Evolutionary conservation across 2,113 vertebrate genomes (phyloP), one percentile per base, ranked within the genome.

Genomic region (Nycticryphes semicollaris): DNA sequence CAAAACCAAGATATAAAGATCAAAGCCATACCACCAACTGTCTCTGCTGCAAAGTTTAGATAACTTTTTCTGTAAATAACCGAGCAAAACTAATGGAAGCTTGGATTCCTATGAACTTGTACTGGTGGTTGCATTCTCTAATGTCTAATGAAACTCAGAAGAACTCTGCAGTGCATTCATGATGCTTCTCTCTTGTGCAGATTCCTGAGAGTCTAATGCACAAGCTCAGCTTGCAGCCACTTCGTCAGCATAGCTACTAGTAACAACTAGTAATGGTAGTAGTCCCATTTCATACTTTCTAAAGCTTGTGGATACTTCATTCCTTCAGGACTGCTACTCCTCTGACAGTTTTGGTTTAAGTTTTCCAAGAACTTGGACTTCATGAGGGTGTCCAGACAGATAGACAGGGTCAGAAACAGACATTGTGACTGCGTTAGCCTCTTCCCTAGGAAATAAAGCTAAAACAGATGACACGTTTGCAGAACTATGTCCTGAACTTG

Each of bases 181-280:
- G 27, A 69, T 6, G 14, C 9, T 37, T 30, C 72, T 78, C 31
- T 60, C 39, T 69, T 19, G 20, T 1, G 1, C 12, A 50, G 30
- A 56, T 39, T 79, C 67, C 23, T 4, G 0, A 2, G 62, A 27
- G 21, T 6, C 25, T 64, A 51, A 9, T 5, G 12, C 3, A 1
- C 3, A 6, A 69, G 14, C 18, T 73, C 31, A 88, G 13, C 8
- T 62, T 66, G 27, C 31, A 69, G 41, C 28, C 24, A 19, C 27
- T 48, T 64, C 19, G 21, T 37, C 24, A 90, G 59, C 19, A 33
- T 1, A 56, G 59, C 19, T 63, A 19, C 19, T 22, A 14, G 4
- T 35, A 51, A 43, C 21, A 68, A 7, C 10, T 45, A 54, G 53
- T 30, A 30, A 54, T 15, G 27, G 27, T 54, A 54, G 27, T 27